These are phyloP conservation scores for Cottus gobio DNA, from an alignment of 2,113 vertebrate species.

Conservation along the genomic window DNA sequence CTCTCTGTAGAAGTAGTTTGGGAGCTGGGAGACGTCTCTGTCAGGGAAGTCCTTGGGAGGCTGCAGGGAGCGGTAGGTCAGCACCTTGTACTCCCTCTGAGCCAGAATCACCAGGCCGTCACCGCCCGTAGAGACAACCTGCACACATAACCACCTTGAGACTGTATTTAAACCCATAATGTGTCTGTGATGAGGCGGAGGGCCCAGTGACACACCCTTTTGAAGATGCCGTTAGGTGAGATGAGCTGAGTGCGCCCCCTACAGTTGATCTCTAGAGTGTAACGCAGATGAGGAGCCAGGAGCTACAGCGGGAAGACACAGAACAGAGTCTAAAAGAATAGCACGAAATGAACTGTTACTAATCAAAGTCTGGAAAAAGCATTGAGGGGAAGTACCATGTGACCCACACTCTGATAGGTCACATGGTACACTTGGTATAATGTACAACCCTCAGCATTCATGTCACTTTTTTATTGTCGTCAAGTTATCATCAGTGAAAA, in stretches of 20 bases:
- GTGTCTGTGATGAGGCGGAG: background rate
- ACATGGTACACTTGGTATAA: background rate
- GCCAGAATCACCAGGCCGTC: constrained; percentile 73
- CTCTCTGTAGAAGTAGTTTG: constrained; percentile 78
- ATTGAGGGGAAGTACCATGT: background rate
- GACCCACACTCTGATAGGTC: background rate
- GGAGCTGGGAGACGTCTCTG: constrained; percentile 66
- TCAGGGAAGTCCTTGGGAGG: constrained; percentile 68
- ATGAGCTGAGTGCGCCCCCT: constrained; percentile 81
- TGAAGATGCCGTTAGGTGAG: constrained; percentile 79
- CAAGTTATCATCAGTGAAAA: background rate
- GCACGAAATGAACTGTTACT: background rate
- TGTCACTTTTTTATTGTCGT: background rate
- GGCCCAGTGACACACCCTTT: constrained; percentile 61
- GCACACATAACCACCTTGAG: background rate
- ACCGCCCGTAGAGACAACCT: constrained; percentile 80
- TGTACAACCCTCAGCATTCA: background rate
- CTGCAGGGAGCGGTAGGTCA: constrained; percentile 82
- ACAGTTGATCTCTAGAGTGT: constrained; percentile 83
- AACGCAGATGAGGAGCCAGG: constrained; percentile 79
- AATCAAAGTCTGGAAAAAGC: background rate
- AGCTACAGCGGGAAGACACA: constrained; percentile 60
- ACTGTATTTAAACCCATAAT: background rate
- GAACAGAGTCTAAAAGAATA: background rate
- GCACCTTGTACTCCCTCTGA: constrained; percentile 74